Conservation (phyloP, 2,113 vertebrate genomes). For the Todiramphus chloris region DNA sequence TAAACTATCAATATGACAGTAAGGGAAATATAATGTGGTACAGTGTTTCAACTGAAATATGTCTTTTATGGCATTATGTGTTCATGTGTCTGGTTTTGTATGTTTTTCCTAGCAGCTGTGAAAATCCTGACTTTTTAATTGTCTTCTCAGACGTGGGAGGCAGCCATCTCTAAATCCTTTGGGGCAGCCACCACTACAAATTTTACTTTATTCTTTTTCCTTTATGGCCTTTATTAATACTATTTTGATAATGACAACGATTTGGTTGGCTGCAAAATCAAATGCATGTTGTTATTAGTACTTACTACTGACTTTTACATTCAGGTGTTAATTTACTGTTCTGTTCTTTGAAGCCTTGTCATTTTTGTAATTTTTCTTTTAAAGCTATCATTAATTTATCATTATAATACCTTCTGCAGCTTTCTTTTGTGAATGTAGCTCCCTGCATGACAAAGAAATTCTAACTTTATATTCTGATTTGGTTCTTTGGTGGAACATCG, state of each 20-base stretch:
- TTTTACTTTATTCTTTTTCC: conserved; percentile 1
- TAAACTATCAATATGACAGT: neutral
- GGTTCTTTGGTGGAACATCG: neutral
- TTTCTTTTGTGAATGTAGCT: conserved; percentile 43
- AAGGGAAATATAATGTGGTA: neutral
- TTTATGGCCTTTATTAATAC: conserved; percentile 1
- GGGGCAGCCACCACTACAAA: neutral
- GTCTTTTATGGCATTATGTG: neutral
- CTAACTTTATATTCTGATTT: conserved; percentile 12
- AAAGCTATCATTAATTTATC: conserved; percentile 69
- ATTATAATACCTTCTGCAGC: conserved; percentile 6
- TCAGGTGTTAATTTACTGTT: conserved; percentile 39
- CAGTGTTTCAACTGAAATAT: neutral
- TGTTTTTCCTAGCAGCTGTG: neutral
- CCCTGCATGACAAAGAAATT: neutral
- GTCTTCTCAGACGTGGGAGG: neutral
- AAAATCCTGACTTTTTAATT: neutral
- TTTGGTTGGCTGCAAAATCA: conserved; percentile 30
- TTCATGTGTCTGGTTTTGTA: neutral
- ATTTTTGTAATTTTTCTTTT: conserved; percentile 55
- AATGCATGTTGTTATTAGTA: conserved; percentile 16
- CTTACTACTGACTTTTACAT: conserved; percentile 24
- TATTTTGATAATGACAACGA: conserved; percentile 27
- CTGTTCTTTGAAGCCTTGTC: conserved; percentile 37
- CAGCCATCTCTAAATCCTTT: neutral